Evolutionary conservation across 2,888 invertebrate species (phyloP), one percentile per base, ranked within the genome.

Genomic region (Formica aserva): DNA sequence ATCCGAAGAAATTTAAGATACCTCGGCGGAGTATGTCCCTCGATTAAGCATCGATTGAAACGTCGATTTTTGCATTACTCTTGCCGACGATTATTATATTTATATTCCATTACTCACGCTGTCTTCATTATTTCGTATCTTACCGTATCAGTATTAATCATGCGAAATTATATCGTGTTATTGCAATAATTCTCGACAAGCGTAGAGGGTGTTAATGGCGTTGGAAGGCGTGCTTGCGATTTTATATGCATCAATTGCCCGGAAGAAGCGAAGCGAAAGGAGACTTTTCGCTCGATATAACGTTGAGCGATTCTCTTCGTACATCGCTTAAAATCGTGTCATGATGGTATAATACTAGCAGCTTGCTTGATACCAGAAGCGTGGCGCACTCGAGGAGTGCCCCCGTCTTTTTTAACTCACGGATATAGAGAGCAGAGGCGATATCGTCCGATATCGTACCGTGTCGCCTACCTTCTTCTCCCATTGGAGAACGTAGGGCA

Each of bases 401-500:
- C 93, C 94, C 92, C 90, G 91, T 88, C 88, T 93, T 93, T 48
- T 92, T 93, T 92, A 94, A 94, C 94, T 94, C 94, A 94, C 95
- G 94, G 93, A 94, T 94, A 94, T 94, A 94, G 94, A 94, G 94
- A 94, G 94, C 94, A 94, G 94, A 94, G 94, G 93, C 77, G 77
- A 92, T 93, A 93, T 92, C 92, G 94, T 93, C 94, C 93, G 96
- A 96, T 97, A 97, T 97, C 98, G 97, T 98, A 98, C 98, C 98
- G 97, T 97, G 96, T 98, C 97, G 97, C 98, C 97, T 98, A 98
- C 98, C 98, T 98, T 98, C 97, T 99, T 99, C 97, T 98, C 98
- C 99, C 99, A 99, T 97, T 98, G 98, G 95, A 99, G 97, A 96
- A 99, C 98, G 96, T 98, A 98, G 96, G 98, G 98, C 96, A 98